Evolutionary conservation across 2,797 vertebrate genomes (phyloP), one percentile per base, ranked within the genome.

Genomic region (Carcharodon carcharias): DNA sequence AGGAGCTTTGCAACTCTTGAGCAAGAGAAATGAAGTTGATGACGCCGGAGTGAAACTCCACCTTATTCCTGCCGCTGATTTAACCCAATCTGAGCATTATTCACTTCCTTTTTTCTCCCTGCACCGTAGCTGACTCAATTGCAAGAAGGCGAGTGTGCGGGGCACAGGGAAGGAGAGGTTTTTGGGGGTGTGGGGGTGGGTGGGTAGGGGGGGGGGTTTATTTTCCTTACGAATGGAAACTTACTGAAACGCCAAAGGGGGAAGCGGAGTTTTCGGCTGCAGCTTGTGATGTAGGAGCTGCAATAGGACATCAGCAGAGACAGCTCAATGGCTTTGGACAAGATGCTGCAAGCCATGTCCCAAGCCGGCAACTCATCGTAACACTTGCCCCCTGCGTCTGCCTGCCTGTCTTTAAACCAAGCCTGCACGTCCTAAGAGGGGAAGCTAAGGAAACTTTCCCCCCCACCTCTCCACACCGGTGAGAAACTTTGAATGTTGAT

Each of bases 61-160:
- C 94, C 94, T 95, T 77, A 77, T 95, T 71, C 93, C 63, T 69
- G 93, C 58, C 26, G 69, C 94, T 56, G 94, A 56, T 73, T 71
- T 54, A 95, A 73, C 31, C 45, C 67, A 56, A 56, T 95, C 45
- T 45, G 65, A 95, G 12, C 94, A 35, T 16, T 3, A 7, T 58
- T 73, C 94, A 95, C 67, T 95, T 95, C 94, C 94, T 95, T 77
- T 95, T 77, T 73, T 77, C 56, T 28, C 93, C 45, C 50, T 56
- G 63, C 40, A 65, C 45, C 28, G 94, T 50, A 1, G 88, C 94
- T 95, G 94, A 71, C 26, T 73, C 71, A 50, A 40, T 21, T 50
- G 45, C 45, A 67, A 28, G 26, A 14, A 73, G 69, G 40, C 94
- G 23, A 91, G 88, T 31, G 89, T 21, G 12, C 0, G 58, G 88